Evolutionary conservation across 2,797 vertebrate genomes (phyloP).

Genomic region (Rallus crepitans): DNA sequence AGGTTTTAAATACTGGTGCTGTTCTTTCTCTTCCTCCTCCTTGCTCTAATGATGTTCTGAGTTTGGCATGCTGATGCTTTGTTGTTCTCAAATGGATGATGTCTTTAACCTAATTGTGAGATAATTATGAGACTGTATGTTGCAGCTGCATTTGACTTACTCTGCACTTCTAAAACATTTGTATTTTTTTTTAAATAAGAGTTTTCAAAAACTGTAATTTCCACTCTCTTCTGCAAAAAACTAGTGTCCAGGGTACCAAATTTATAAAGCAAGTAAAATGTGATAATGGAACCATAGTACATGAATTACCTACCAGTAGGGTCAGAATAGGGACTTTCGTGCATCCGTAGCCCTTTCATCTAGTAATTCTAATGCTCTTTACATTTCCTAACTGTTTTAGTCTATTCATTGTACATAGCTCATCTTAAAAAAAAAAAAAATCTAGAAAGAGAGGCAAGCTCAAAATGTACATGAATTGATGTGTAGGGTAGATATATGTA

Average conservation of each 20-base stretch:
- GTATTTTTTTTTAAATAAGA: not conserved
- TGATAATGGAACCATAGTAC: not conserved
- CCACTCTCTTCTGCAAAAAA: not conserved
- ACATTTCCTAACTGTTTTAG: not conserved
- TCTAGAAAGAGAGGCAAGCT: not conserved
- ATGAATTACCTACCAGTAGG: not conserved
- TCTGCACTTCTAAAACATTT: not conserved
- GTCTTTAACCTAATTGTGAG: not conserved
- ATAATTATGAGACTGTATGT: not conserved
- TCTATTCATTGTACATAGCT: not conserved
- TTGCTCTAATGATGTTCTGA: not conserved
- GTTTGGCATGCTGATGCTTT: not conserved
- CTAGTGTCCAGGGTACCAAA: not conserved
- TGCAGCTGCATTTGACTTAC: not conserved
- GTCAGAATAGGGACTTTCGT: not conserved
- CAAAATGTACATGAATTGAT: not conserved
- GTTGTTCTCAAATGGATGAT: not conserved
- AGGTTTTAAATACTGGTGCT: not conserved
- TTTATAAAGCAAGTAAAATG: slow-evolving; percentile 19
- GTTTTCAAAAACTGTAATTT: not conserved
- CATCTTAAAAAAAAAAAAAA: not conserved
- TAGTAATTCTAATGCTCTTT: not conserved
- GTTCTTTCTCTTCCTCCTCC: not conserved
- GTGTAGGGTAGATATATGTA: not conserved
- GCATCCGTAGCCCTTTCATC: not conserved